Base-by-base conservation (phyloP, 1,140 invertebrate species). In the Drosophila nikananu region DNA sequence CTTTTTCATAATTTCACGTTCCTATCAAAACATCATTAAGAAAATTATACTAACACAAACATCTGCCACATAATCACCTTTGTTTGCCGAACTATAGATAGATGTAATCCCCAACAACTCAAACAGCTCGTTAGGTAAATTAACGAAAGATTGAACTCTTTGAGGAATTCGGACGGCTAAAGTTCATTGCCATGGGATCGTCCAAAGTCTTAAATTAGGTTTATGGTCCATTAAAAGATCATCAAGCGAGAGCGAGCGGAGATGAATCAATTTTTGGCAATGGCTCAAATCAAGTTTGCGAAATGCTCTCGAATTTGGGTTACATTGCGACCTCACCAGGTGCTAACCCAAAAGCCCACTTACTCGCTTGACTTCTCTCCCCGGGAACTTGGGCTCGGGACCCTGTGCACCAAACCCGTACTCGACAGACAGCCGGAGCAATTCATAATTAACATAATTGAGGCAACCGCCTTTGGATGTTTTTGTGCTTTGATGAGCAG, bases 381-480 rank as follows among this genome's bases (percentile, higher is more conserved):
- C 67, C 5, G n/a, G 52, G 19, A 15, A 17, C 32, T 1, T 2
- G 32, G 19, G 30, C 7, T 32, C 12, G 52, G 52, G 21, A 32
- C 54, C 15, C 54, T 37, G n/a, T 35, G 19, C 27, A 39, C 52
- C 25, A 25, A 19, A 25, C 35, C 41, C 64, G 59, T 64, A 68
- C 37, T 44, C 48, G 21, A 44, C 64, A 61, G 68, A 73, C 62
- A 73, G 41, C 25, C 70, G 55, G 54, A 61, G 67, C 54, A 73
- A 73, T 73, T 73, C 70, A 73, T 73, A 73, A 73, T 73, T 73
- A 73, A 73, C 70, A 73, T 73, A 73, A 73, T 73, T 73, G 70
- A 73, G 70, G 70, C 67, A 73, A 55, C 68, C 70, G 67, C 67
- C 70, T 59, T 73, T 73, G 70, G 44, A 73, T 73, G 68, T 73